Conservation (phyloP, 2,888 invertebrate species). For the Chrysolina oricalcia region DNA sequence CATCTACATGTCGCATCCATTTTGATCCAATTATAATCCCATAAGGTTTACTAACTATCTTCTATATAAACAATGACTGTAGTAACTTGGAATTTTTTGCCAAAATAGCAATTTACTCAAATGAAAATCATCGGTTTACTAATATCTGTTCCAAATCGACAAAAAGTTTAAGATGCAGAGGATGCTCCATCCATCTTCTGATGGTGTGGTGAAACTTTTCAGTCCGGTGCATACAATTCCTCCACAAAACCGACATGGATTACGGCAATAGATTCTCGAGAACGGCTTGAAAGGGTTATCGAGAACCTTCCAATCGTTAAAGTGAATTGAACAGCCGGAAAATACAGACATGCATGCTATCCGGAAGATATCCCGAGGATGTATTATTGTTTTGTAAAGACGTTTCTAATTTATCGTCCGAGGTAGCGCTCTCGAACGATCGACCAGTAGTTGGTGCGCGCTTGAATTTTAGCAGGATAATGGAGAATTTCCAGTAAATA, state of each 20-base stretch:
- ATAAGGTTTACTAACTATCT: too few species aligned
- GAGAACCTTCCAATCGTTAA: slow-evolving; percentile 38
- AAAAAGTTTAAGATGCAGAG: too few species aligned
- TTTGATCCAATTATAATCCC: too few species aligned
- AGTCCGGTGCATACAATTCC: slow-evolving; percentile 22
- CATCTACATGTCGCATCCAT: too few species aligned
- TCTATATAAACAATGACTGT: too few species aligned
- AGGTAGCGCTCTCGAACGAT: not conserved
- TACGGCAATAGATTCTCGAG: slow-evolving; percentile 41
- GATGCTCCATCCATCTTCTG: not conserved
- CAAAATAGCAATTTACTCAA: too few species aligned
- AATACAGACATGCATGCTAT: slow-evolving; percentile 11
- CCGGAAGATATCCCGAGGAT: not conserved
- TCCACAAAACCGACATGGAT: slow-evolving; percentile 32
- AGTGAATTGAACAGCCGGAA: slow-evolving; percentile 34
- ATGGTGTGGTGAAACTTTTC: not conserved
- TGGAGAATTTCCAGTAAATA: slow-evolving; percentile 7
- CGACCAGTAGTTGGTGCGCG: not conserved
- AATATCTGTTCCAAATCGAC: too few species aligned
- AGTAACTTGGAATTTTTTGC: too few species aligned
- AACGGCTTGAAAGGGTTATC: slow-evolving; percentile 44
- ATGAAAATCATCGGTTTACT: too few species aligned
- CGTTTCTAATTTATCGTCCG: slow-evolving; percentile 21
- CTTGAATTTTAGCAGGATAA: slow-evolving; percentile 15
- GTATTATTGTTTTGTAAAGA: slow-evolving; percentile 21